A percentile compares a stretch with the other conserved stretches of the same genome.
phyloP scores from a whole-genome alignment of 2,113 vertebrate species.

The Daphoenositta chrysoptera region DNA sequence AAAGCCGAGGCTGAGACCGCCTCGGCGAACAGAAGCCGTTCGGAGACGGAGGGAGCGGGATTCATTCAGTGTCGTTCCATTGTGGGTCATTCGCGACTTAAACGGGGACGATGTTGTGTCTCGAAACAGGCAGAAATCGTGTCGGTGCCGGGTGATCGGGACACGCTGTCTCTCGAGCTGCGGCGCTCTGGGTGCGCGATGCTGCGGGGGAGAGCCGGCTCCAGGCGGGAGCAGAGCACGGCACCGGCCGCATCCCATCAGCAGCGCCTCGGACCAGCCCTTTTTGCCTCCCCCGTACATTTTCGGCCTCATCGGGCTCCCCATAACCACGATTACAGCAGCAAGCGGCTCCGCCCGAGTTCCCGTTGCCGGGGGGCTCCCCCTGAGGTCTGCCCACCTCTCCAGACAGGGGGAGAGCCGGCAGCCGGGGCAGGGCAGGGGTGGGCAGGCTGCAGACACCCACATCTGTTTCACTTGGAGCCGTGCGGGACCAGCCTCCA shows the following conservation, averaged over 20 bases:
- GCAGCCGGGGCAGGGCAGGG: background rate
- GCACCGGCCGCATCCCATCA: background rate
- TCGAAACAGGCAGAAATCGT: background rate
- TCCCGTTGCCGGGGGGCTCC: background rate
- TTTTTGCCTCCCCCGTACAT: no score
- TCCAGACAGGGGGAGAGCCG: background rate
- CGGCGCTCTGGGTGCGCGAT: background rate
- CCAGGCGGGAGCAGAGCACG: background rate
- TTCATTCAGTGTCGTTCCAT: background rate
- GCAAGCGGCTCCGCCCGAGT: background rate
- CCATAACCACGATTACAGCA: background rate
- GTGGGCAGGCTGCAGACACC: background rate
- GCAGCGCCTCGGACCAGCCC: background rate
- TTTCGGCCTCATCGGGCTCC: background rate
- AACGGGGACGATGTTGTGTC: background rate
- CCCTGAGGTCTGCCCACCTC: background rate
- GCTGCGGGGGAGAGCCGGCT: background rate
- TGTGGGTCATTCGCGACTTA: background rate
- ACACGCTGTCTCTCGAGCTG: background rate
- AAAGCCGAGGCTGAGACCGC: background rate
- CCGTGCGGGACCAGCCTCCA: background rate
- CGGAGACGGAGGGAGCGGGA: background rate
- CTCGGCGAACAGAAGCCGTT: background rate
- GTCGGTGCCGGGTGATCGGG: background rate
- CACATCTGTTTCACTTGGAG: background rate